These are phyloP conservation scores for Neopelma chrysocephalum DNA, from an alignment of 2,797 vertebrate species.

Conservation along the genomic window DNA sequence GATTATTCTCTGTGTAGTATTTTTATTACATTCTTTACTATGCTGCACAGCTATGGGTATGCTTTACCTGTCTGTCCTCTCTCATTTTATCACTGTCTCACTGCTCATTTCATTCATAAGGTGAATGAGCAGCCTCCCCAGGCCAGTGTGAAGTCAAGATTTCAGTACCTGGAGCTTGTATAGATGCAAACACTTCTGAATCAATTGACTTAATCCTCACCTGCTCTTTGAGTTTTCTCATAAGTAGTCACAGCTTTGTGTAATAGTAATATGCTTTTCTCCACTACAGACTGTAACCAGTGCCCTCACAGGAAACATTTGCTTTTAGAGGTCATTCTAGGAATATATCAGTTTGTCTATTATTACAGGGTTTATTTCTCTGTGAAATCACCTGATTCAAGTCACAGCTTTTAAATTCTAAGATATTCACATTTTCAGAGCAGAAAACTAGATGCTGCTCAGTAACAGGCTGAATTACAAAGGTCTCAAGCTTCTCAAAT, in stretches of 20 bases:
- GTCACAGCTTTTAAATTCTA: slow-evolving; percentile 18
- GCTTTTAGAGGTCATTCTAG: not conserved
- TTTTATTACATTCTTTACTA: not conserved
- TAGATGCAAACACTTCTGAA: not conserved
- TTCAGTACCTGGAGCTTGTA: not conserved
- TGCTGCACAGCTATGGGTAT: not conserved
- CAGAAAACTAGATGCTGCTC: not conserved
- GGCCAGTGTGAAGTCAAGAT: not conserved
- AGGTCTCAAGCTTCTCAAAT: not conserved
- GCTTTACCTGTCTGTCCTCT: not conserved
- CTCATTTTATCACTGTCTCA: not conserved
- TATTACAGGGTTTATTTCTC: not conserved
- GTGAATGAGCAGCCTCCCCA: not conserved
- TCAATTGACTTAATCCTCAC: not conserved
- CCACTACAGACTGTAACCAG: not conserved
- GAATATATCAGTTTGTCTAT: not conserved
- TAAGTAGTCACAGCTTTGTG: not conserved
- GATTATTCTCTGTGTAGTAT: not conserved
- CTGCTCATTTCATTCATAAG: not conserved
- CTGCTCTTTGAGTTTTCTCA: not conserved
- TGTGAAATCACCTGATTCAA: not conserved
- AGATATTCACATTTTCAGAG: not conserved
- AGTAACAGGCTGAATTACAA: not conserved
- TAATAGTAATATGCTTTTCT: not conserved
- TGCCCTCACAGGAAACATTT: not conserved